Conservation (phyloP, 2,113 vertebrate genomes). For the Cynopterus brachyotis region DNA sequence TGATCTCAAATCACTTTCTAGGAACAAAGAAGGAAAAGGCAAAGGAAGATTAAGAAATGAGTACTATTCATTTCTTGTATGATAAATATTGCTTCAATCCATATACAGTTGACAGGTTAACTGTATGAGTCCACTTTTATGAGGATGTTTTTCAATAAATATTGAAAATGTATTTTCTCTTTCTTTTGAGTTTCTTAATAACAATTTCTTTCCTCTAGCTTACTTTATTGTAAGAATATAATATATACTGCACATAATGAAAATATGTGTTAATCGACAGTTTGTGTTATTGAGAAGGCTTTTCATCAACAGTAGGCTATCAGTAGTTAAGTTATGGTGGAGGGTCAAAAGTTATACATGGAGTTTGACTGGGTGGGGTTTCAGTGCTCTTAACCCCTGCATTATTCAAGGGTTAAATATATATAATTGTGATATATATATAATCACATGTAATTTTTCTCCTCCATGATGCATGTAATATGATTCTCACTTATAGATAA, state of each 20-base stretch:
- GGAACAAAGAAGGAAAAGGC: background rate
- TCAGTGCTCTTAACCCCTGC: background rate
- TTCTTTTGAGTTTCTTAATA: background rate
- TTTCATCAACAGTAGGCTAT: background rate
- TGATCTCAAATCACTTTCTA: background rate
- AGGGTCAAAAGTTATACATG: background rate
- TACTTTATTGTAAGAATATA: background rate
- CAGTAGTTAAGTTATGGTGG: background rate
- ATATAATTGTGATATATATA: background rate
- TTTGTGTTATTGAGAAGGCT: background rate
- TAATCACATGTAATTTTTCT: background rate
- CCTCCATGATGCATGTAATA: background rate
- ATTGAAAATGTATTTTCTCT: background rate
- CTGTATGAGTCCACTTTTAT: background rate
- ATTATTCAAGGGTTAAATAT: background rate
- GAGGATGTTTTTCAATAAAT: background rate
- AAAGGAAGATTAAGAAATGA: background rate
- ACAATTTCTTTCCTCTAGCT: background rate
- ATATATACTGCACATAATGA: background rate
- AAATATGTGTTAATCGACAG: background rate
- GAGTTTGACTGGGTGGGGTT: background rate
- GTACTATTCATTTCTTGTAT: background rate
- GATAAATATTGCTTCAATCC: background rate
- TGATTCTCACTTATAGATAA: background rate
- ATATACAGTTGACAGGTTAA: background rate